Conservation (phyloP, 2,113 vertebrate species). For the Grammomys dolichurus region DNA sequence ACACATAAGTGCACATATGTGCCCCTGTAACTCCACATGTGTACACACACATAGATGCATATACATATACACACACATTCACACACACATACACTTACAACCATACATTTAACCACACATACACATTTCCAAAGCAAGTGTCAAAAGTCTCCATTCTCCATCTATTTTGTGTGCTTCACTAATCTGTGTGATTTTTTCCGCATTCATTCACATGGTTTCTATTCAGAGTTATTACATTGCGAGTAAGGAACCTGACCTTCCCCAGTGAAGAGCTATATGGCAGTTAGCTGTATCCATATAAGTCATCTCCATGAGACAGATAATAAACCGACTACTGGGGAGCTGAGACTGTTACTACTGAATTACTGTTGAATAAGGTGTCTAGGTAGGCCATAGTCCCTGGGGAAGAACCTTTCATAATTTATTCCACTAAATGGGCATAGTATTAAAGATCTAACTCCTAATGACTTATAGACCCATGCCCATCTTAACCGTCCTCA, state of each 20-base stretch:
- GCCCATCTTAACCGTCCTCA: background rate
- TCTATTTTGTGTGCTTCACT: slow-evolving; percentile 19
- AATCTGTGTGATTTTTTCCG: background rate
- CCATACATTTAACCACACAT: background rate
- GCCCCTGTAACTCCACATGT: background rate
- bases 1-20: background rate
- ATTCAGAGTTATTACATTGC: background rate
- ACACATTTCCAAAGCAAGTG: background rate
- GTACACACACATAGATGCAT: background rate
- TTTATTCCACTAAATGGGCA: background rate
- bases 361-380: background rate
- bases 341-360: background rate
- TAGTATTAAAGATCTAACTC: background rate
- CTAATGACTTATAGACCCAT: background rate
- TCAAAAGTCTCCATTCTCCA: background rate
- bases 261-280: background rate
- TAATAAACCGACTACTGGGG: background rate
- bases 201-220: background rate
- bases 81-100: background rate
- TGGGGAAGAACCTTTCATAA: background rate
- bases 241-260: background rate
- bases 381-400: background rate
- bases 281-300: background rate
- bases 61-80: background rate
- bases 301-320: background rate